These are phyloP conservation scores for Lethocerus indicus DNA, from an alignment of 1,140 invertebrate genomes.

Conservation along the genomic window DNA sequence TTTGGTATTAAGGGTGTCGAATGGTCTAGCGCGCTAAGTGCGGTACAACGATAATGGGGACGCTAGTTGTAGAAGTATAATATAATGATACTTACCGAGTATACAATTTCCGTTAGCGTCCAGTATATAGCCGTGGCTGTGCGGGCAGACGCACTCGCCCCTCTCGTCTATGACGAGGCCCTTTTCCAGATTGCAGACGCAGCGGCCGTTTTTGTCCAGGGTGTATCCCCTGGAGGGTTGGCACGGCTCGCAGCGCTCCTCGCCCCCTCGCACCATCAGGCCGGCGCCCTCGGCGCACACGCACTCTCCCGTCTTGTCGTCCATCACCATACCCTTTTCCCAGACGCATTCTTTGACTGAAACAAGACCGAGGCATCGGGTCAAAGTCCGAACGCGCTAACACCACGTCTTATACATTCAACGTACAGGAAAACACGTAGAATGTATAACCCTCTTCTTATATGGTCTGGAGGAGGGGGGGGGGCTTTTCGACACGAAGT, in stretches of 20 bases:
- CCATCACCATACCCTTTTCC: constrained; percentile 51
- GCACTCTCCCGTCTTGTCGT: constrained; percentile 51
- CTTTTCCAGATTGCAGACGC: constrained; percentile 57
- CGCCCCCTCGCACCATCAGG: constrained; percentile 37
- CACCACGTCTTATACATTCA: too few relatives aligned
- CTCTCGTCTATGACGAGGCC: constrained; percentile 56
- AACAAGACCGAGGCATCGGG: too few relatives aligned
- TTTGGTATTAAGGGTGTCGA: too few relatives aligned
- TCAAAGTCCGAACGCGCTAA: too few relatives aligned
- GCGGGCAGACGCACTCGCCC: constrained; percentile 60
- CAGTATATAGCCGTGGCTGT: constrained; percentile 46
- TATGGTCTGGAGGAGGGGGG: too few relatives aligned
- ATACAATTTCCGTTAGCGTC: constrained; percentile 46
- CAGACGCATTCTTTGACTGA: constrained; percentile 45
- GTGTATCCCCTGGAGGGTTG: constrained; percentile 47
- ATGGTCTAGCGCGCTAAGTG: too few relatives aligned
- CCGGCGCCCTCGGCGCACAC: constrained; percentile 57
- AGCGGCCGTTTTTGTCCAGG: constrained; percentile 55
- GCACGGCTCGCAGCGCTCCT: constrained; percentile 59
- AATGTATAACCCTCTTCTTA: too few relatives aligned
- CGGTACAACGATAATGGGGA: constrained; percentile 4
- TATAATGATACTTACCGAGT: constrained; percentile 20
- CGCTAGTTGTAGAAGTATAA: not conserved
- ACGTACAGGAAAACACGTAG: too few relatives aligned
- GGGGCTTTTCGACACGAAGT: too few relatives aligned